Base-by-base conservation (phyloP, 2,888 invertebrate species). In the Drosophila siamana region DNA sequence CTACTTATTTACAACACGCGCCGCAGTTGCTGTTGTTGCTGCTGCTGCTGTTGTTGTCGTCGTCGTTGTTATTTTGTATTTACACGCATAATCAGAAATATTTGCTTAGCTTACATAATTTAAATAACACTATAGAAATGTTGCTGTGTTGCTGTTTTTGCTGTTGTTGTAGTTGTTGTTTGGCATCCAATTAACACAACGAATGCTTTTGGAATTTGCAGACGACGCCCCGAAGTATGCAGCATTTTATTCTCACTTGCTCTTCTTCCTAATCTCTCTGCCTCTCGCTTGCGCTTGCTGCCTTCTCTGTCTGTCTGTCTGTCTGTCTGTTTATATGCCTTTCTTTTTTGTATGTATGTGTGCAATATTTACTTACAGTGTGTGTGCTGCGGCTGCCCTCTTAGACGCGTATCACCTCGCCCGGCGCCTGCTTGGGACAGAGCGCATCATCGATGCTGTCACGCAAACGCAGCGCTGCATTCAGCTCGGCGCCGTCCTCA, bases 391-490 rank as follows among this genome's bases (percentile, higher is more conserved):
- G 30, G 24, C 19, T 13, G 7, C 30, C 5, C 5, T n/a, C 62
- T 86, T 91, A 92, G 78, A 92, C 92, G 67, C 92, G 90, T 75
- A 92, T 92, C 68, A 91, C 89, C 81, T 92, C 92, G 47, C 92
- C 92, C 9, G 92, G 92, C 57, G 90, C 86, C 68, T 91, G 82
- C 68, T 88, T 91, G 15, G 90, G 79, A 52, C 91, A 90, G 8
- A 85, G 72, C 4, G 84, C 80, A 75, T 91, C 91, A 40, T 80
- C 83, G 9, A 89, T 78, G 70, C 89, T 91, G 55, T 87, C 90
- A 33, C 84, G 70, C 64, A 81, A 30, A 24, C 88, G 72, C 66
- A 89, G 55, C 28, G 79, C 86, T 5, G 83, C 86, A 55, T 76
- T 89, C 9, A 89, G 69, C 43, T 90, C 89, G 16, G 81, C 78